phyloP scores from a whole-genome alignment of 30 jellyfish, hydroid and myxozoan genomes.

The Catostylus mosaicus region DNA sequence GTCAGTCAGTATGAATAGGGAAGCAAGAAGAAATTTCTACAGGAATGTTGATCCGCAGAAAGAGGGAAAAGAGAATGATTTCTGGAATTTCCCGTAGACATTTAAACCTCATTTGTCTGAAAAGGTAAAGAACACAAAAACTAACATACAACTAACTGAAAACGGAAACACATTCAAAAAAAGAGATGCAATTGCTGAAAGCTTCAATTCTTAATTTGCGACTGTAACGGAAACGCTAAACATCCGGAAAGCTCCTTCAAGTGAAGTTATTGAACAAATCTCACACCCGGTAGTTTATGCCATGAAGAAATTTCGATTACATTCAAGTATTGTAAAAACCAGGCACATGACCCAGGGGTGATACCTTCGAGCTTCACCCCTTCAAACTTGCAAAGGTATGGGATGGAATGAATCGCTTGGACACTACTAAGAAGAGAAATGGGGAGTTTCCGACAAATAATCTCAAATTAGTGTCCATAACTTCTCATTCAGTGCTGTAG shows the following conservation, averaged over 20 bases:
- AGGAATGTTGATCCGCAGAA: not conserved
- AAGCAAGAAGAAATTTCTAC: constrained; percentile 14
- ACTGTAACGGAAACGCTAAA: constrained; percentile 2
- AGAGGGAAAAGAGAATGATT: not conserved
- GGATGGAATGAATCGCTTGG: too few relatives aligned
- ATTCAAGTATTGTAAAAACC: not conserved
- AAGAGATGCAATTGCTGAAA: too few relatives aligned
- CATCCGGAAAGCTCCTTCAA: not conserved
- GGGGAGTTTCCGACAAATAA: too few relatives aligned
- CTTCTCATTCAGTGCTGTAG: not conserved
- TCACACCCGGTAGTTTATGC: not conserved
- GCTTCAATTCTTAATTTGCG: not conserved
- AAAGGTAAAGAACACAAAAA: too few relatives aligned
- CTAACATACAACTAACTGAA: too few relatives aligned
- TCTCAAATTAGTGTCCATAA: too few relatives aligned
- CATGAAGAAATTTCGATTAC: not conserved
- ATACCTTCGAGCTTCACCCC: not conserved
- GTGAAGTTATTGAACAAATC: not conserved
- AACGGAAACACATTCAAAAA: not conserved
- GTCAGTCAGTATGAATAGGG: not conserved
- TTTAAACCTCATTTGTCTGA: constrained; percentile 14
- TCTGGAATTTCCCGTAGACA: constrained; percentile 8
- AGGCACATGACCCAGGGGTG: not conserved
- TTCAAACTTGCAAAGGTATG: too few relatives aligned
- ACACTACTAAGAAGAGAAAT: too few relatives aligned